Percentiles rank a stretch among this genome's conserved stretches.
These are phyloP conservation scores for Synergus japonicus DNA, from an alignment of 2,888 invertebrate species.

Conservation along the genomic window DNA sequence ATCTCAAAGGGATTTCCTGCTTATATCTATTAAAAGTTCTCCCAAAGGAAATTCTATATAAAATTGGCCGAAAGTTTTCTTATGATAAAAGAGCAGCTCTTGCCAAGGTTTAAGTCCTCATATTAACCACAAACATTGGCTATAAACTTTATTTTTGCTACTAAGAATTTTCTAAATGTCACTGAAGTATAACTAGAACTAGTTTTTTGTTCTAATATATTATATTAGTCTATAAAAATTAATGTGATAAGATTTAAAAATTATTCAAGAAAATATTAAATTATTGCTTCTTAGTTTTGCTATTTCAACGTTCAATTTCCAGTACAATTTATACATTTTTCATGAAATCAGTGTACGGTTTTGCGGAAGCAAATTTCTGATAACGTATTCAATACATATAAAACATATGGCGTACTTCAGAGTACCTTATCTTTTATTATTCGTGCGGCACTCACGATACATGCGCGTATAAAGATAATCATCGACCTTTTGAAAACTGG, in stretches of 20 bases:
- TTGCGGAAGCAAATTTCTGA: too few relatives aligned
- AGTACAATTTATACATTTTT: background rate
- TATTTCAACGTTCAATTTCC: background rate
- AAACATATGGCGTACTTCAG: too few relatives aligned
- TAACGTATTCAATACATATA: too few relatives aligned
- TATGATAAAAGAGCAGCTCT: constrained; percentile 1
- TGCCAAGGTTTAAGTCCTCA: background rate
- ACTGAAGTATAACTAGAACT: background rate
- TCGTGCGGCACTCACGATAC: too few relatives aligned
- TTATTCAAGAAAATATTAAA: too few relatives aligned
- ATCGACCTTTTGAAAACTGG: too few relatives aligned
- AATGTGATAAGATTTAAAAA: too few relatives aligned
- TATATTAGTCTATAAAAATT: too few relatives aligned
- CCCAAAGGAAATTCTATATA: background rate
- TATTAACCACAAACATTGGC: background rate
- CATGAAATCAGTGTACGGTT: too few relatives aligned
- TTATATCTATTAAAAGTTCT: background rate
- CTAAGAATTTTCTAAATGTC: background rate
- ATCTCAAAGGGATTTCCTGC: background rate
- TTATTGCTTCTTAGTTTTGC: background rate
- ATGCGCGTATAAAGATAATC: too few relatives aligned
- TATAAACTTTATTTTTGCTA: background rate
- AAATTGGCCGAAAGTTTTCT: background rate
- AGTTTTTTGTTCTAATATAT: too few relatives aligned
- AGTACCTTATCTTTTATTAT: too few relatives aligned